These are phyloP conservation scores for Microcebus jonahi DNA, from an alignment of 2,113 vertebrate species.

Conservation along the genomic window DNA sequence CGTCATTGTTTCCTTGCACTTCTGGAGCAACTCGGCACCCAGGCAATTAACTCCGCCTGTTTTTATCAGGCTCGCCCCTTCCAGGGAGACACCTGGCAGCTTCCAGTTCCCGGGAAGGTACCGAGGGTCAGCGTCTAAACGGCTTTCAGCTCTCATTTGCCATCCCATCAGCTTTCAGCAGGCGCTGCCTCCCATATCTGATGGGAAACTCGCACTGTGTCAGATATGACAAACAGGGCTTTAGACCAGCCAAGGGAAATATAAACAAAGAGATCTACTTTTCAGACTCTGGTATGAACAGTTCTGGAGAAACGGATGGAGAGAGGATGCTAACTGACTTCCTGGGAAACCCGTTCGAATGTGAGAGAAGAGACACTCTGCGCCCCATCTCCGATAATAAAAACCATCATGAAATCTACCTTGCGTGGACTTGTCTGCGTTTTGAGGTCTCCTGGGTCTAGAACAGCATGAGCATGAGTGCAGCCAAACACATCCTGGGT, in stretches of 20 bases:
- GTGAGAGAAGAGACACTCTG: not conserved
- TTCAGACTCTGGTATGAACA: not conserved
- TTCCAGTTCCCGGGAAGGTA: not conserved
- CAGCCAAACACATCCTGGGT: accelerated
- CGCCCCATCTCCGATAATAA: not conserved
- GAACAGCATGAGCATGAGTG: accelerated
- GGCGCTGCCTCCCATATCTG: not conserved
- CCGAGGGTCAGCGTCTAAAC: not conserved
- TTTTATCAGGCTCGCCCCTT: constrained; percentile 51
- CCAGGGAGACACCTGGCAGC: constrained; percentile 17
- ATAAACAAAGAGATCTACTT: constrained; percentile 71
- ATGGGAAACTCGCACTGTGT: not conserved
- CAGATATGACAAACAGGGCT: not conserved
- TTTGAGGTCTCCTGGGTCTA: not conserved
- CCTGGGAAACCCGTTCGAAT: not conserved
- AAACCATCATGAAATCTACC: not conserved
- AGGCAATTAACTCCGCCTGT: constrained; percentile 74
- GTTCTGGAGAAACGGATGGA: not conserved
- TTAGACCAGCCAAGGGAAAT: constrained; percentile 40
- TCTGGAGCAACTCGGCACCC: constrained; percentile 44
- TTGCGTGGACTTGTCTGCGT: not conserved
- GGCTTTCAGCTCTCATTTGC: constrained; percentile 15
- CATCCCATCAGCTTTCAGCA: not conserved
- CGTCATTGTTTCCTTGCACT: not conserved
- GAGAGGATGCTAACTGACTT: constrained; percentile 51